These are phyloP conservation scores for Drepanosiphum platanoidis DNA, from an alignment of 2,888 invertebrate genomes.

Conservation along the genomic window DNA sequence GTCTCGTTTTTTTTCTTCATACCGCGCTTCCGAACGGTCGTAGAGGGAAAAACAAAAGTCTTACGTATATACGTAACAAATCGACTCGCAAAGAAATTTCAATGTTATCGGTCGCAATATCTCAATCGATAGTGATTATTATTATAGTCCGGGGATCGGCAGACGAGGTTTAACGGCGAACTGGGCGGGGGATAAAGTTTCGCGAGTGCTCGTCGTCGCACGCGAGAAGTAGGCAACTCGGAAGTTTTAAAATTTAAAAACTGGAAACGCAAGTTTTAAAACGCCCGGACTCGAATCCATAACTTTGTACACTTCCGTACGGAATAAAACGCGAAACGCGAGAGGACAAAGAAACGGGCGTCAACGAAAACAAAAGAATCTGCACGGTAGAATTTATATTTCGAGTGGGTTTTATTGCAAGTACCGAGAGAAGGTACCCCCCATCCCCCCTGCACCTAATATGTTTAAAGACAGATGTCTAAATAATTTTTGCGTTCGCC, in stretches of 20 bases:
- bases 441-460: no score
- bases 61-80: neutral
- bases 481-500: conserved; percentile 1
- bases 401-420: no score
- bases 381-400: neutral
- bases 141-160: neutral
- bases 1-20: no score
- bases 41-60: no score
- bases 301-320: neutral
- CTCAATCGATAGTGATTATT: neutral
- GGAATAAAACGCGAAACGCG: neutral
- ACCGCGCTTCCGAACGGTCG: no score
- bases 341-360: neutral
- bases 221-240: neutral
- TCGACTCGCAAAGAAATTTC: neutral
- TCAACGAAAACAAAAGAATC: neutral
- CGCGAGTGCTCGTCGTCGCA: neutral
- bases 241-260: conserved; percentile 21
- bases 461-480: neutral
- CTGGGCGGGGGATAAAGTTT: neutral
- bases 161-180: neutral
- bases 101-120: neutral
- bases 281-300: neutral
- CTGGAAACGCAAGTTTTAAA: neutral
- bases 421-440: no score